Conservation (phyloP, 2,113 vertebrate species). For the Ictalurus punctatus region DNA sequence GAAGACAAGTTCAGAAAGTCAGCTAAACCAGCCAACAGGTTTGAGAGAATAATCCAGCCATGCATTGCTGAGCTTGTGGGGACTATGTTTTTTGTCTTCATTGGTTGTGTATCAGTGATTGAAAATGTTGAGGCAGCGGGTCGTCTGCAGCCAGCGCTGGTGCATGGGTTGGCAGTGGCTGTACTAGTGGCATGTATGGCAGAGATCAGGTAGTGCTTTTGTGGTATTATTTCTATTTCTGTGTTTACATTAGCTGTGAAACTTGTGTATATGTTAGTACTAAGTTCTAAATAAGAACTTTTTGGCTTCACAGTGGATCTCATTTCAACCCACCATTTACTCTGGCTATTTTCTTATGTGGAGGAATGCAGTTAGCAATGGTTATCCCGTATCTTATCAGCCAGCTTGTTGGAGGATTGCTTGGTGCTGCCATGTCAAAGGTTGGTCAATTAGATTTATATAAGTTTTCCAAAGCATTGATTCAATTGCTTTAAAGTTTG, state of each 20-base stretch:
- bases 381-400: slow-evolving; percentile 66
- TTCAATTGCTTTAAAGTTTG: background rate
- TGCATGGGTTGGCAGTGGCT: slow-evolving; percentile 71
- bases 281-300: background rate
- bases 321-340: slow-evolving; percentile 78
- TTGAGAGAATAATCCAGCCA: slow-evolving; percentile 69
- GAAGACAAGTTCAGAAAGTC: slow-evolving; percentile 51
- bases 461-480: background rate
- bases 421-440: slow-evolving; percentile 76
- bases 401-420: slow-evolving; percentile 72
- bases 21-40: slow-evolving; percentile 51
- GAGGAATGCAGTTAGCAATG: slow-evolving; percentile 68
- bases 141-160: slow-evolving; percentile 72
- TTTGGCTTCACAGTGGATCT: slow-evolving; percentile 63
- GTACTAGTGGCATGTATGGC: slow-evolving; percentile 72
- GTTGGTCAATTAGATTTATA: slow-evolving; percentile 46
- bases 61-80: slow-evolving; percentile 71
- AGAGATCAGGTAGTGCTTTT: slow-evolving; percentile 68
- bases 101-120: slow-evolving; percentile 75
- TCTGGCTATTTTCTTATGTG: slow-evolving; percentile 74
- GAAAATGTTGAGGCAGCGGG: slow-evolving; percentile 70
- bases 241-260: background rate
- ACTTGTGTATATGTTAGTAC: background rate
- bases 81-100: slow-evolving; percentile 75
- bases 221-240: background rate